Conservation (phyloP, 2,797 vertebrate species). For the Otus scops region DNA sequence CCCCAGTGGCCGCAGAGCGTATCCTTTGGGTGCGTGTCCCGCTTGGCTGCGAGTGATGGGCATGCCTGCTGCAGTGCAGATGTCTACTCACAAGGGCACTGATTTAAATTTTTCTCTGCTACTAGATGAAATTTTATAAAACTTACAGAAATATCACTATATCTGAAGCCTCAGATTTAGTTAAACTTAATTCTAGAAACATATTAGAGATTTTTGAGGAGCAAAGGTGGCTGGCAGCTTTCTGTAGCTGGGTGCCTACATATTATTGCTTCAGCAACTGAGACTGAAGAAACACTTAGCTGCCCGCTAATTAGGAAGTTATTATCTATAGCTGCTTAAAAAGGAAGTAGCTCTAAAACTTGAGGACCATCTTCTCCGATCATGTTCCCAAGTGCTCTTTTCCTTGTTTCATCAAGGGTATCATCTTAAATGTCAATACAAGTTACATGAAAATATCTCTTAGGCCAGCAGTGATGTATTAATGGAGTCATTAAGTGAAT, state of each 20-base stretch:
- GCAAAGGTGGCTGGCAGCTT: not conserved
- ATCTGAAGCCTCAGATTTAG: not conserved
- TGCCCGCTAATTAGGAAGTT: not conserved
- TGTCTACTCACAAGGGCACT: rapidly evolving
- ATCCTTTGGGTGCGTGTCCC: not conserved
- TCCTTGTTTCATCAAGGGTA: not conserved
- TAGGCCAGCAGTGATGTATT: not conserved
- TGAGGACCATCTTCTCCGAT: not conserved
- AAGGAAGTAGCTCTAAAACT: not conserved
- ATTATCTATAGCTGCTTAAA: not conserved
- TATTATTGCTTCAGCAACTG: not conserved
- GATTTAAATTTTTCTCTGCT: not conserved
- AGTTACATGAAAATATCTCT: not conserved
- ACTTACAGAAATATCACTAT: not conserved
- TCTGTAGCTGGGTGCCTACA: rapidly evolving
- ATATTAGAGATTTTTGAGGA: not conserved
- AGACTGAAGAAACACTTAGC: not conserved
- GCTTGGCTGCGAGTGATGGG: rapidly evolving
- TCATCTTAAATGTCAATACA: not conserved
- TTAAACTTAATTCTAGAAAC: not conserved
- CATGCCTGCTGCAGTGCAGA: not conserved
- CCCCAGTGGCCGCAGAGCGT: rapidly evolving
- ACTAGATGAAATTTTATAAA: not conserved
- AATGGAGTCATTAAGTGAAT: not conserved
- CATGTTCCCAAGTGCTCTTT: not conserved